These are phyloP conservation scores for Torymus texanus DNA, from an alignment of 2,888 invertebrate species.

Conservation along the genomic window DNA sequence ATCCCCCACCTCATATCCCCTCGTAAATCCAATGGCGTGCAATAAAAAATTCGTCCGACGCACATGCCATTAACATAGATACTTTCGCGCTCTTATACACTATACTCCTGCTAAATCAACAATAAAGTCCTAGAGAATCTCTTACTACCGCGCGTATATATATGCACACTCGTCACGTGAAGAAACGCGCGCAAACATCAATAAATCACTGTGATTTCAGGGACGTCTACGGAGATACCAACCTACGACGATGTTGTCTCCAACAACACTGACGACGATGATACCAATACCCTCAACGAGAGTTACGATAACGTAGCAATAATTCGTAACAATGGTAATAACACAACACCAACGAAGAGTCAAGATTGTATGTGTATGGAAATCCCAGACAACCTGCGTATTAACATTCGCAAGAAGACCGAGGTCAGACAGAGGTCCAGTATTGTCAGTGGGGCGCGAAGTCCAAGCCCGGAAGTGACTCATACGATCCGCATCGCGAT, in stretches of 20 bases:
- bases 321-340: too few relatives aligned
- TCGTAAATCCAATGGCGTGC: neutral
- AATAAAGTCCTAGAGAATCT: slow-evolving; percentile 13
- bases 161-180: too few relatives aligned
- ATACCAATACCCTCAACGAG: neutral
- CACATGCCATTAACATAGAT: slow-evolving; percentile 33
- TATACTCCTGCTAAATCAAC: slow-evolving; percentile 3
- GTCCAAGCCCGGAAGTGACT: slow-evolving; percentile 70
- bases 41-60: slow-evolving; percentile 32
- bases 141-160: neutral
- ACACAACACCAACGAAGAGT: too few relatives aligned
- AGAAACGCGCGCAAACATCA: neutral
- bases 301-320: neutral
- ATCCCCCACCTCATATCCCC: too few relatives aligned
- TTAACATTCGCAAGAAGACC: slow-evolving; percentile 64
- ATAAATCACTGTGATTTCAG: slow-evolving; percentile 46
- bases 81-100: neutral
- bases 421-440: slow-evolving; percentile 60
- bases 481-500: slow-evolving; percentile 71
- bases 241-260: neutral
- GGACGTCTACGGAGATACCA: slow-evolving; percentile 24
- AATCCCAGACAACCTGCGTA: slow-evolving; percentile 65
- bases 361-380: slow-evolving; percentile 68
- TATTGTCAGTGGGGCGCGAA: slow-evolving; percentile 51
- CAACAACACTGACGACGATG: neutral